Conservation (phyloP, 2,113 vertebrate species). For the Spea multiplicata region DNA sequence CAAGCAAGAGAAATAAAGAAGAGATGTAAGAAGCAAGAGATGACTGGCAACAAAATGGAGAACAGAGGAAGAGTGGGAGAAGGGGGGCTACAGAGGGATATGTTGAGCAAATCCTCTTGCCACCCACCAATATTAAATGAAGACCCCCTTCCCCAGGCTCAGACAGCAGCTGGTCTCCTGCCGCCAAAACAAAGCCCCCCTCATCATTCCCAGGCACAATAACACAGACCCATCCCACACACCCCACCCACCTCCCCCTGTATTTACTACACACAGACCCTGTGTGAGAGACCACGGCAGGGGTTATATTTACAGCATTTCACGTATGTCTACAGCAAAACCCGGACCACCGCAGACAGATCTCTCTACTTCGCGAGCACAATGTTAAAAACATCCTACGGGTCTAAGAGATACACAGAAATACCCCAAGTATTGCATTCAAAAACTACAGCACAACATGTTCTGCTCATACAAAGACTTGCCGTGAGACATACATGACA, state of each 20-base stretch:
- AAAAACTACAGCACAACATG: no score
- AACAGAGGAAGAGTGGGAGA: background rate
- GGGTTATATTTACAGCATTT: background rate
- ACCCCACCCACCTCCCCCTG: conserved; percentile 21
- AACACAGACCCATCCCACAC: conserved; percentile 20
- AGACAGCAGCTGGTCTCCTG: conserved; percentile 42
- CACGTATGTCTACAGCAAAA: background rate
- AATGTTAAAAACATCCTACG: no score
- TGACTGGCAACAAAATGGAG: no score
- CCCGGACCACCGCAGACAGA: background rate
- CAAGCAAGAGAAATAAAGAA: background rate
- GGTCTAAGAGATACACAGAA: no score
- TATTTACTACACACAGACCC: conserved; percentile 6
- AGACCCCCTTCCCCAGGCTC: conserved; percentile 36
- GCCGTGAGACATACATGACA: no score
- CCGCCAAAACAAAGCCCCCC: conserved; percentile 35
- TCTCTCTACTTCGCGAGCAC: no score
- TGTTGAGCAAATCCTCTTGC: background rate
- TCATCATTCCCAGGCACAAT: conserved; percentile 30
- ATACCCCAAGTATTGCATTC: no score
- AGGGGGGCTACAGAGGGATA: background rate
- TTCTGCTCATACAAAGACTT: no score
- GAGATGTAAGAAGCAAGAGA: background rate
- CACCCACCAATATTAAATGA: conserved; percentile 7
- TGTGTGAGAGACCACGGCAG: background rate